Evolutionary conservation across 2,113 vertebrate species (phyloP).

Genomic region (Coryphaenoides rupestris): DNA sequence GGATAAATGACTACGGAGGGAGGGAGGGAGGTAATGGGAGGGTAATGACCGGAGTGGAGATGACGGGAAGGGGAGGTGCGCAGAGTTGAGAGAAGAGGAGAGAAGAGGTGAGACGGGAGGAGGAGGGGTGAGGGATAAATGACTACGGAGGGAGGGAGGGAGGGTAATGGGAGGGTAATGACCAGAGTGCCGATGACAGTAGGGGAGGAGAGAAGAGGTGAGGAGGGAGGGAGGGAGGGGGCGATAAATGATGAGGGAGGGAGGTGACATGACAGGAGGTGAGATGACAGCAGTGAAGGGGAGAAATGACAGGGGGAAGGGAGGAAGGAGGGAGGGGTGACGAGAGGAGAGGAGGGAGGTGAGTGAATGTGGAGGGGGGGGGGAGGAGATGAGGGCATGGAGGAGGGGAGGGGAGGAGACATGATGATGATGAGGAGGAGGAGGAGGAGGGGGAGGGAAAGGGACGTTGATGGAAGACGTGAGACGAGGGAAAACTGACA

Average conservation of each 20-base stretch:
- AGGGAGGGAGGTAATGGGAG: neutral
- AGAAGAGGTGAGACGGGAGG: constrained; percentile 2
- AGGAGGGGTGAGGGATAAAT: constrained; percentile 2
- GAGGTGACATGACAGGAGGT: neutral
- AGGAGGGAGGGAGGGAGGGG: neutral
- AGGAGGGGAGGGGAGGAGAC: neutral
- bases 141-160: too few relatives aligned
- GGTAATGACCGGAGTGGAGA: neutral
- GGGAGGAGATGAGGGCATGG: neutral
- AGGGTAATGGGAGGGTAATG: neutral
- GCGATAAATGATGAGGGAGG: too few relatives aligned
- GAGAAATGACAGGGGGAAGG: neutral
- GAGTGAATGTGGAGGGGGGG: neutral
- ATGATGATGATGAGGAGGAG: neutral
- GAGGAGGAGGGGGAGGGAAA: neutral
- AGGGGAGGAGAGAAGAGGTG: neutral
- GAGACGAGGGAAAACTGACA: neutral
- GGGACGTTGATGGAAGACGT: neutral
- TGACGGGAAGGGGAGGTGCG: neutral
- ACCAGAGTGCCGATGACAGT: too few relatives aligned
- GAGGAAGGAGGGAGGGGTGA: neutral
- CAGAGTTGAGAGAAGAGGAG: constrained; percentile 10
- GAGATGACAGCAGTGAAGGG: neutral
- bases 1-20: neutral
- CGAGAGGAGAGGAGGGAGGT: neutral